Conservation (phyloP, 2,888 invertebrate genomes). For the Drosophila bunnanda region DNA sequence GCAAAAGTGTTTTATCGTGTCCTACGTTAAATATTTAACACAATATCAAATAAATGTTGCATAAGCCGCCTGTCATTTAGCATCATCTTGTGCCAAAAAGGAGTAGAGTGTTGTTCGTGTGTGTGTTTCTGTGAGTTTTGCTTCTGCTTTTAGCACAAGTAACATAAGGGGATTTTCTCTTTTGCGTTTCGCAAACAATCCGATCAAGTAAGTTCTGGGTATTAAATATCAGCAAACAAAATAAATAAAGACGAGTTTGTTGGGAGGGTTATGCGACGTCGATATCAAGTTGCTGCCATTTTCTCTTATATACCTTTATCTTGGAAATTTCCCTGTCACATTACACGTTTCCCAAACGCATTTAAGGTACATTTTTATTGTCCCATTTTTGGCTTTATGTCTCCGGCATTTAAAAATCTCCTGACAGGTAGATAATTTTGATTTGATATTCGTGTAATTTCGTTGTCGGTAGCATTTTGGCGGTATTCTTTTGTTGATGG, state of each 20-base stretch:
- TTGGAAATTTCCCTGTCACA: conserved; percentile 6
- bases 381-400: conserved; percentile 28
- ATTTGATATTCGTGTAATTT: conserved; percentile 33
- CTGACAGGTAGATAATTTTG: conserved; percentile 41
- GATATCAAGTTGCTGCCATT: conserved; percentile 13
- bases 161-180: conserved; percentile 16
- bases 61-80: conserved; percentile 59
- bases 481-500: conserved; percentile 21
- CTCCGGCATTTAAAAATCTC: conserved; percentile 22
- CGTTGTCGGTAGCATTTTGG: conserved; percentile 1
- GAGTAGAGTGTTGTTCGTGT: conserved; percentile 1
- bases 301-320: conserved; percentile 13
- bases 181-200: conserved; percentile 3
- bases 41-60: conserved; percentile 75
- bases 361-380: conserved; percentile 34
- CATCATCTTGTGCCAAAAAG: conserved; percentile 57
- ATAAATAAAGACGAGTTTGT: not conserved
- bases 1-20: conserved; percentile 79
- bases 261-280: not conserved
- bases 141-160: conserved; percentile 11
- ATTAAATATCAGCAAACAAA: conserved; percentile 16
- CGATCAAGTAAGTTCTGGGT: conserved; percentile 32
- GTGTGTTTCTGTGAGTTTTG: conserved; percentile 1
- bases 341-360: conserved; percentile 34
- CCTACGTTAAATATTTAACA: conserved; percentile 78